phyloP scores from a whole-genome alignment of 1,140 invertebrate species.

The Sitophilus oryzae region DNA sequence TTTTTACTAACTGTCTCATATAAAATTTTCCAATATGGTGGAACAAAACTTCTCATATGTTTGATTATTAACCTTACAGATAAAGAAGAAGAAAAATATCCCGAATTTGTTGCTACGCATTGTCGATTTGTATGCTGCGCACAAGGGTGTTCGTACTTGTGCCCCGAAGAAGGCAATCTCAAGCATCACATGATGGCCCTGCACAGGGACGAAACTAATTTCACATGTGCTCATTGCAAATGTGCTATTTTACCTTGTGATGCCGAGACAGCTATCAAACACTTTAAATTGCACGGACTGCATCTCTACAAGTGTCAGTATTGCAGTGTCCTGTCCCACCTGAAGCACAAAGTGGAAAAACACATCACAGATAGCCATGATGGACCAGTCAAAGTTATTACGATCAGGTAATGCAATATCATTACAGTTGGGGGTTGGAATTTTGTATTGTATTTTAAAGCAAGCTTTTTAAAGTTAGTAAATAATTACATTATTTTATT shows the following conservation, averaged over 20 bases:
- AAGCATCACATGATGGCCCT: constrained; percentile 65
- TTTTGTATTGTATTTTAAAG: too few species aligned
- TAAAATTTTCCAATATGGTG: too few species aligned
- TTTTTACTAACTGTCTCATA: too few species aligned
- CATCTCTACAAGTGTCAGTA: constrained; percentile 63
- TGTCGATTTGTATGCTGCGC: constrained; percentile 65
- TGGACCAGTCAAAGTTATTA: constrained; percentile 11
- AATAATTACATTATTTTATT: too few species aligned
- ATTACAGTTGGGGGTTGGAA: too few species aligned
- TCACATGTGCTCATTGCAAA: constrained; percentile 65
- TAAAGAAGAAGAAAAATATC: constrained; percentile 40
- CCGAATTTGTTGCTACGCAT: constrained; percentile 59
- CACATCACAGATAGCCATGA: constrained; percentile 61
- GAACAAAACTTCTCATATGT: background rate
- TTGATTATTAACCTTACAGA: constrained; percentile 21
- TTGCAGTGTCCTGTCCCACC: constrained; percentile 60
- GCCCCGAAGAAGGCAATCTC: constrained; percentile 64
- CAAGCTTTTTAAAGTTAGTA: too few species aligned
- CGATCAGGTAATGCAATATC: constrained; percentile 26
- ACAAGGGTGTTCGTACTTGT: constrained; percentile 62
- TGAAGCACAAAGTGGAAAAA: constrained; percentile 57
- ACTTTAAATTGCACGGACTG: constrained; percentile 69
- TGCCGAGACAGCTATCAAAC: constrained; percentile 51
- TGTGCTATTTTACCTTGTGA: constrained; percentile 33
- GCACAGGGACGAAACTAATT: constrained; percentile 55